Evolutionary conservation across 2,797 vertebrate species (phyloP).

Genomic region (Sebastes flavidus): DNA sequence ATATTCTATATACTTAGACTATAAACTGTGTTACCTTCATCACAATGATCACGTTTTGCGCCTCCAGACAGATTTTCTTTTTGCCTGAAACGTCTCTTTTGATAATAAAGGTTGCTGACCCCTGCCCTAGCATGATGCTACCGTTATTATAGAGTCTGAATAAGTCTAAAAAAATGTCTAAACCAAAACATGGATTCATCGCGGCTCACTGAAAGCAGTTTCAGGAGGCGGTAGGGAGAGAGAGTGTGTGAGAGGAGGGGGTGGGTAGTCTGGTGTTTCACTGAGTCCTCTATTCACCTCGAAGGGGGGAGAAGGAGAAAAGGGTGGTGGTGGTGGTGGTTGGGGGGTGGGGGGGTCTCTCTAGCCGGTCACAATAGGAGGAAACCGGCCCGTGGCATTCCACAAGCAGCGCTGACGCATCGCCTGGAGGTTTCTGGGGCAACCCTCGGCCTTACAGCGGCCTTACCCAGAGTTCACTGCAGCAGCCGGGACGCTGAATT

Average conservation of each 20-base stretch:
- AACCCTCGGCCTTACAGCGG: conserved; percentile 57
- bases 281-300: conserved; percentile 73
- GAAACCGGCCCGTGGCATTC: conserved; percentile 78
- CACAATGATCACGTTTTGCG: too few species aligned
- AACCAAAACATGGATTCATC: background rate
- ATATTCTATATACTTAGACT: too few species aligned
- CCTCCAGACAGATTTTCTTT: too few species aligned
- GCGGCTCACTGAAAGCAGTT: background rate
- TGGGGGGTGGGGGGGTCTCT: background rate
- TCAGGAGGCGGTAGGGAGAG: background rate
- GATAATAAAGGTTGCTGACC: too few species aligned
- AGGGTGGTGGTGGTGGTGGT: background rate
- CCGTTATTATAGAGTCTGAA: background rate
- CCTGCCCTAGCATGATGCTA: accelerated
- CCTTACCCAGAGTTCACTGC: background rate
- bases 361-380: conserved; percentile 75
- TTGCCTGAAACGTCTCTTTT: too few species aligned
- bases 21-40: too few species aligned
- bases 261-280: conserved; percentile 38
- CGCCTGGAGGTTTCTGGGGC: conserved; percentile 82
- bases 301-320: conserved; percentile 25
- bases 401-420: conserved; percentile 73
- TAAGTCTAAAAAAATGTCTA: background rate
- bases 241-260: background rate
- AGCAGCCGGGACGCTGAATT: background rate